Percentiles rank a stretch among this genome's conserved stretches.
phyloP scores from a whole-genome alignment of 1,140 invertebrate species.

The Lethocerus indicus region DNA sequence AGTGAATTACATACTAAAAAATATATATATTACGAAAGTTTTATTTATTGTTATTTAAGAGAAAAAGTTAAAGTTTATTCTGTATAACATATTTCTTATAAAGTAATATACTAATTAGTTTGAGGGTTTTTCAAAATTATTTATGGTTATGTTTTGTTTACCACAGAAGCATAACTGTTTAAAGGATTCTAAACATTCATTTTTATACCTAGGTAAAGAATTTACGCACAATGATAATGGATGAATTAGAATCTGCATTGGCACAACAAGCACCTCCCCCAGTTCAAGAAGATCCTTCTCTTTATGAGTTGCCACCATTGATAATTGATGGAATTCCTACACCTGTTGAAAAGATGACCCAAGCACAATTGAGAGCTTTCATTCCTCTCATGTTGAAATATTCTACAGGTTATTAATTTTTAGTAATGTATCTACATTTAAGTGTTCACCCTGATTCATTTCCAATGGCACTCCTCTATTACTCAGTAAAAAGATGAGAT shows the following conservation, averaged over 20 bases:
- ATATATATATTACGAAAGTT: no score
- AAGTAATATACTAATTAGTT: no score
- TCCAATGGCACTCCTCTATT: not conserved
- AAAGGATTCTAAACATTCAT: no score
- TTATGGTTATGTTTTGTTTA: no score
- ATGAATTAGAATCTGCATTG: conserved; percentile 80
- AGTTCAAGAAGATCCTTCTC: conserved; percentile 74
- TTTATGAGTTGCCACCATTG: conserved; percentile 87
- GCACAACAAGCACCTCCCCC: conserved; percentile 88
- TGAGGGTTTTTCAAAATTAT: no score
- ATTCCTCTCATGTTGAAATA: conserved; percentile 97
- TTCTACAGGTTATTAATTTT: conserved; percentile 48
- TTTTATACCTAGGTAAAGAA: conserved; percentile 46
- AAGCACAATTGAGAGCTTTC: conserved; percentile 88
- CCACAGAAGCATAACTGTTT: no score
- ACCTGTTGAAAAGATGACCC: conserved; percentile 97
- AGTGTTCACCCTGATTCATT: not conserved
- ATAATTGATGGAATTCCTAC: conserved; percentile 96
- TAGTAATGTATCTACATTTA: not conserved
- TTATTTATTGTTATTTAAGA: no score
- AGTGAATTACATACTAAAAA: no score
- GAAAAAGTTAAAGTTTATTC: no score
- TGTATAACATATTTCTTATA: no score
- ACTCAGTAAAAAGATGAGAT: no score
- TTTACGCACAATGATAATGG: conserved; percentile 78